These are phyloP conservation scores for Chloroceryle amazona DNA, from an alignment of 2,797 vertebrate species.

Conservation along the genomic window DNA sequence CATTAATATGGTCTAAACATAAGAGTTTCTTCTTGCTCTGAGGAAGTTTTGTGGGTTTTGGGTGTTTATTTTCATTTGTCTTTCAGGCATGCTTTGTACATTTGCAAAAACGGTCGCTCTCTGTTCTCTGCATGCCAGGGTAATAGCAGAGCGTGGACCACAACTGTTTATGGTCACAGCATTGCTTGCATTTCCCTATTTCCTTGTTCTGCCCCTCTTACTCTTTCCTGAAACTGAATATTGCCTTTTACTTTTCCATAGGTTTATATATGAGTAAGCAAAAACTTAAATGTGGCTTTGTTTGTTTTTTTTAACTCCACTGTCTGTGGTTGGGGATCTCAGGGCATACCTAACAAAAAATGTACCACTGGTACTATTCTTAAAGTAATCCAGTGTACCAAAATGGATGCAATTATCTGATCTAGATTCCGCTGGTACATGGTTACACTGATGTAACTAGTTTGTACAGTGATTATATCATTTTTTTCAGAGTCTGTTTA, in stretches of 20 bases:
- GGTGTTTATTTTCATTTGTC: background rate
- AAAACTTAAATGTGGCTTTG: background rate
- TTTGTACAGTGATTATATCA: background rate
- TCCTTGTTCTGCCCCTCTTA: background rate
- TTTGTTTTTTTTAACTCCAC: fast-evolving
- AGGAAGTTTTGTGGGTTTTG: background rate
- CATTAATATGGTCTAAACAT: background rate
- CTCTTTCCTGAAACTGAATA: background rate
- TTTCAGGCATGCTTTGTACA: background rate
- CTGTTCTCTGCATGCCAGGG: background rate
- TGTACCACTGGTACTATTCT: background rate
- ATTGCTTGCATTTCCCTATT: background rate
- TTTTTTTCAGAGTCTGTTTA: background rate
- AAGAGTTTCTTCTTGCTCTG: background rate
- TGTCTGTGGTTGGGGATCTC: background rate
- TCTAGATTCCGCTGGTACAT: background rate
- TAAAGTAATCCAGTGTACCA: background rate
- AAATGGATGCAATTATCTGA: background rate
- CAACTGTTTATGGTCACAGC: background rate
- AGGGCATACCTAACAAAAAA: background rate
- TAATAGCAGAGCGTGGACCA: background rate
- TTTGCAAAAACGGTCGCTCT: background rate
- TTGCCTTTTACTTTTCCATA: background rate
- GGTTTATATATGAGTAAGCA: background rate
- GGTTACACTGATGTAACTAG: background rate